Evolutionary conservation across 2,888 invertebrate genomes (phyloP), one percentile per base, ranked within the genome.

Genomic region (Sabatieria punctata): DNA sequence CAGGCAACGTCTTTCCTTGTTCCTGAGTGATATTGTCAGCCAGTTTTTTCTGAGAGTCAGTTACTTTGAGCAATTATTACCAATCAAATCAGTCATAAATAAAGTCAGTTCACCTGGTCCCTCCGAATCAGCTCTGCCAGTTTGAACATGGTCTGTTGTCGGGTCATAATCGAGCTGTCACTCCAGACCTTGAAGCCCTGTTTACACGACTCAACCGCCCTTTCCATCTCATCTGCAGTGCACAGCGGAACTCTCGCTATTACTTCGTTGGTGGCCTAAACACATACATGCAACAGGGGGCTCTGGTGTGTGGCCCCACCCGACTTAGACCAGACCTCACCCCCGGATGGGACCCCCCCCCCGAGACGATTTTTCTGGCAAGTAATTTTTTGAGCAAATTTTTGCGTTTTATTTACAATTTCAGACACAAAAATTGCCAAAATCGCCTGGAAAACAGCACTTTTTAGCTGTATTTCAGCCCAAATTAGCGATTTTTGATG

Each of bases 1-100:
- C 97, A 13, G 80, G 78, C 52, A 86, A 72, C 0, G 97, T 97
- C 68, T 97, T 97, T 46, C 97, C 97, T 70, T 97, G 95, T 66
- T 99, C 97, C 56, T 75, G 71, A 1, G 95, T 95, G 51, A 99
- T 84, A 66, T 79, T 85, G 53, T 79, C 79, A 0, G 95, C 91
- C 55, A 97, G 68, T 64, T 81, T 79, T 70, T 81, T 78, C 75
- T 77, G 55, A 61, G n/a, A n/a, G n/a, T n/a, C n/a, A n/a, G n/a
- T n/a, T n/a, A n/a, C n/a, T n/a, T n/a, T n/a, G 55, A 51, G 41
- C 1, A 49, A 43, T 44, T 52, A 41, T 47, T 22, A 22, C 23
- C 25, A 35, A 15, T 33, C n/a, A n/a, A 15, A n/a, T 15, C 33
- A 33, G n/a, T 15, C n/a, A 33, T 15, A 33, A 33, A 45, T 22